A percentile compares a stretch with the other conserved stretches of the same genome.
Evolutionary conservation across 2,113 vertebrate species (phyloP).

Genomic region (Cygnus atratus): DNA sequence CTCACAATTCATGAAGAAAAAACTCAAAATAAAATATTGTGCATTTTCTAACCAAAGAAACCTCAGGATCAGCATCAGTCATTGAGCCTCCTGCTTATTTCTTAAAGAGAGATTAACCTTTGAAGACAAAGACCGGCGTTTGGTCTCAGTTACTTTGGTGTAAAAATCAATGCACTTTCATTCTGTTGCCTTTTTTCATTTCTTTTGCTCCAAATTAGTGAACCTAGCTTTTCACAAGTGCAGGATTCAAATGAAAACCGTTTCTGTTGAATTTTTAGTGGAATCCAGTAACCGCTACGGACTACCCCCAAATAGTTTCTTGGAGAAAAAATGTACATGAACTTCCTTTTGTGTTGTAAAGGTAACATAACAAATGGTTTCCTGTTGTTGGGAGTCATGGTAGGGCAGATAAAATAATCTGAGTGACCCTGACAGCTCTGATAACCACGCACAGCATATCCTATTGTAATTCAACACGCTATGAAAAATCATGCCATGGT

Average conservation of each 20-base stretch:
- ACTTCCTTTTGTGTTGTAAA: not conserved
- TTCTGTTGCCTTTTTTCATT: not conserved
- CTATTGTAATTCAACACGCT: not conserved
- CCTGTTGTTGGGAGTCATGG: not conserved
- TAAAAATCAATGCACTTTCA: conserved; percentile 39
- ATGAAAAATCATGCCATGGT: not conserved
- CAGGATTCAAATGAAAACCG: not conserved
- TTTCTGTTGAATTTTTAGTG: not conserved
- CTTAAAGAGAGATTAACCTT: conserved; percentile 48
- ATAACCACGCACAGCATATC: not conserved
- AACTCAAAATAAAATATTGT: conserved; percentile 58
- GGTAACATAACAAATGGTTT: not conserved
- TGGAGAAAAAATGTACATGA: not conserved
- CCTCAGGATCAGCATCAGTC: conserved; percentile 51
- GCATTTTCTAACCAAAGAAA: conserved; percentile 43
- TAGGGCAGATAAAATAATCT: not conserved
- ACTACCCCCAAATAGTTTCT: not conserved
- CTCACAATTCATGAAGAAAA: conserved; percentile 45
- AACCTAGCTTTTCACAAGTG: not conserved
- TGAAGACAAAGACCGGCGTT: not conserved
- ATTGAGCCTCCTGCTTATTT: conserved; percentile 29
- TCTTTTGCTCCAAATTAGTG: not conserved
- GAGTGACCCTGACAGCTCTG: not conserved
- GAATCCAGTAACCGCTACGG: not conserved
- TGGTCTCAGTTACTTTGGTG: conserved; percentile 23